A percentile compares a stretch with the other conserved stretches of the same genome.
Evolutionary conservation across 2,113 vertebrate species (phyloP).

Genomic region (Pelecanus crispus): DNA sequence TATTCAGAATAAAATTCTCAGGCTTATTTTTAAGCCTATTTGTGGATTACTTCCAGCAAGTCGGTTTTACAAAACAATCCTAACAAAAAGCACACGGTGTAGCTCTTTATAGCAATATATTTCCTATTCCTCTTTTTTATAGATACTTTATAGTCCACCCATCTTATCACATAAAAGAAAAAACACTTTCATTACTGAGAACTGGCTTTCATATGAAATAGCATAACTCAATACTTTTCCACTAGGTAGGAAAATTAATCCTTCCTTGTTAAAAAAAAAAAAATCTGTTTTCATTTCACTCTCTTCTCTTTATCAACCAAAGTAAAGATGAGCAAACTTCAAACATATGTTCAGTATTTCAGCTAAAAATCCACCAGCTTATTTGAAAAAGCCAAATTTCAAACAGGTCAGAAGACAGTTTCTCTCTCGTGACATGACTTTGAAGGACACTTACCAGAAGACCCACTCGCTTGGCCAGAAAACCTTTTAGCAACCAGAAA

Average conservation of each 20-base stretch:
- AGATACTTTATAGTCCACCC: neutral
- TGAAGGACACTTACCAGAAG: neutral
- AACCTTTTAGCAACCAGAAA: neutral
- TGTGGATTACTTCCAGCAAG: constrained; percentile 41
- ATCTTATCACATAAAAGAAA: constrained; percentile 1
- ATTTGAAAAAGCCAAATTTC: neutral
- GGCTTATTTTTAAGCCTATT: constrained; percentile 60
- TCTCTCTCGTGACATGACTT: neutral
- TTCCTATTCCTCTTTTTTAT: constrained; percentile 10
- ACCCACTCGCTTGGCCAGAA: neutral
- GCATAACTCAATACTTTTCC: neutral
- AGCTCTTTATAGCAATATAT: neutral
- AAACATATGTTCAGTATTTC: neutral
- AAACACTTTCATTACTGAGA: constrained; percentile 14
- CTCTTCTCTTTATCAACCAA: neutral
- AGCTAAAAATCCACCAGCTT: neutral
- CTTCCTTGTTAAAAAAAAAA: neutral
- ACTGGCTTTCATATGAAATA: neutral
- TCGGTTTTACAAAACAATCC: constrained; percentile 3
- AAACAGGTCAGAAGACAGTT: neutral
- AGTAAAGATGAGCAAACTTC: constrained; percentile 22
- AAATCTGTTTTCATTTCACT: neutral
- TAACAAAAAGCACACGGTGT: constrained; percentile 1
- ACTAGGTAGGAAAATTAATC: neutral
- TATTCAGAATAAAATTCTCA: constrained; percentile 23